These are phyloP conservation scores for Otocyon megalotis DNA, from an alignment of 2,113 vertebrate genomes.

Conservation along the genomic window DNA sequence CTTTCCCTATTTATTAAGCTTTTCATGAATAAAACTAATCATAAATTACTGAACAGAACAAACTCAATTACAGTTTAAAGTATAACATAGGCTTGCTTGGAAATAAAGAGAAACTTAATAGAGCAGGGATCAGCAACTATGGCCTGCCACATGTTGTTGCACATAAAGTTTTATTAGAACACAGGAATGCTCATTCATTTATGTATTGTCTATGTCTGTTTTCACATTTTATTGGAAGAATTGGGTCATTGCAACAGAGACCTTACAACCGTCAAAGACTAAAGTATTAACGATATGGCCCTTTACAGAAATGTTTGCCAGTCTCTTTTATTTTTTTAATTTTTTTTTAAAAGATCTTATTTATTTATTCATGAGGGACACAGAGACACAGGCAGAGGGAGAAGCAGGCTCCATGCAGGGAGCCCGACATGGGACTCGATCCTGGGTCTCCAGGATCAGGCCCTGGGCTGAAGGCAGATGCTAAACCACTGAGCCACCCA, in stretches of 20 bases:
- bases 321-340: background rate
- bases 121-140: background rate
- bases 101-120: background rate
- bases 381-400: no score
- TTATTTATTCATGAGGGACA: no score
- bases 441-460: no score
- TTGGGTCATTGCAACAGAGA: background rate
- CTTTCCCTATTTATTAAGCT: background rate
- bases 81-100: background rate
- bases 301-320: background rate
- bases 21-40: constrained; percentile 47
- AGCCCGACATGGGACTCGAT: no score
- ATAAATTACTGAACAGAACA: constrained; percentile 21
- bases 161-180: background rate
- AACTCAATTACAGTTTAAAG: background rate
- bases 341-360: no score
- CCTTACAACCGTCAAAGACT: background rate
- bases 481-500: no score
- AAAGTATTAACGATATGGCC: background rate
- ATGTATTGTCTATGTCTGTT: background rate
- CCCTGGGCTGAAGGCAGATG: no score
- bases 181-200: background rate
- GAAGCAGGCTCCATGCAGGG: no score
- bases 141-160: background rate
- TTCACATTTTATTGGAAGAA: background rate